A percentile compares a stretch with the other conserved stretches of the same genome.
phyloP scores from a whole-genome alignment of 2,888 invertebrate genomes.

The Spilarctia lutea region DNA sequence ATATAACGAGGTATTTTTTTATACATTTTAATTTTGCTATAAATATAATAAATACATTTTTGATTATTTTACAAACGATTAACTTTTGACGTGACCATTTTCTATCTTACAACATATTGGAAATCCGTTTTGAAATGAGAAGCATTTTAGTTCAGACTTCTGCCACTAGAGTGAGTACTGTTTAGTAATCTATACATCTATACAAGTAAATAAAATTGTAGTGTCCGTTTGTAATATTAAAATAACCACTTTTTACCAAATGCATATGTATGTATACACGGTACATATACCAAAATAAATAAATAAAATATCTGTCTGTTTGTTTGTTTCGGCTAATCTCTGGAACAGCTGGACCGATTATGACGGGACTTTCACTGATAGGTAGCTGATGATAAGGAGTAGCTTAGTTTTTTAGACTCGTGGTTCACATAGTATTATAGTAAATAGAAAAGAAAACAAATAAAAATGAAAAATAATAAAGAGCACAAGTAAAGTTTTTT shows the following conservation, averaged over 20 bases:
- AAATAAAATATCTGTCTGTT: too few species aligned
- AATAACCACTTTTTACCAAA: too few species aligned
- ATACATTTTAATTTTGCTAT: slow-evolving; percentile 62
- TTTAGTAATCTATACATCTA: not conserved
- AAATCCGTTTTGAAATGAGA: slow-evolving; percentile 23
- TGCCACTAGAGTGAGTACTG: not conserved
- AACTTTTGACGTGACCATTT: slow-evolving; percentile 46
- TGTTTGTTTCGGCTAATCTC: too few species aligned
- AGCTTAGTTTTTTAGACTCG: too few species aligned
- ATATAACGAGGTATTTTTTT: slow-evolving; percentile 53
- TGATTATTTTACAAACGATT: slow-evolving; percentile 57
- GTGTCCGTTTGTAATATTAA: too few species aligned
- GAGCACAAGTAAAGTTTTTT: not conserved
- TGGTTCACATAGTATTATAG: not conserved
- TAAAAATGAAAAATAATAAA: not conserved
- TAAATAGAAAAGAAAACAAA: not conserved
- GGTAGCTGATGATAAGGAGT: too few species aligned
- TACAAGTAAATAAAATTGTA: too few species aligned
- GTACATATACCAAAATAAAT: too few species aligned
- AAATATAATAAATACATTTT: slow-evolving; percentile 57
- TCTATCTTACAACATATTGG: slow-evolving; percentile 18
- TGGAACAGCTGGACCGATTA: too few species aligned
- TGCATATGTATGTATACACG: too few species aligned
- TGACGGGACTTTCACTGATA: too few species aligned
- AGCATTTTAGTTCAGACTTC: slow-evolving; percentile 15